Conservation (phyloP, 2,113 vertebrate species). For the Porphyrio hochstetteri region DNA sequence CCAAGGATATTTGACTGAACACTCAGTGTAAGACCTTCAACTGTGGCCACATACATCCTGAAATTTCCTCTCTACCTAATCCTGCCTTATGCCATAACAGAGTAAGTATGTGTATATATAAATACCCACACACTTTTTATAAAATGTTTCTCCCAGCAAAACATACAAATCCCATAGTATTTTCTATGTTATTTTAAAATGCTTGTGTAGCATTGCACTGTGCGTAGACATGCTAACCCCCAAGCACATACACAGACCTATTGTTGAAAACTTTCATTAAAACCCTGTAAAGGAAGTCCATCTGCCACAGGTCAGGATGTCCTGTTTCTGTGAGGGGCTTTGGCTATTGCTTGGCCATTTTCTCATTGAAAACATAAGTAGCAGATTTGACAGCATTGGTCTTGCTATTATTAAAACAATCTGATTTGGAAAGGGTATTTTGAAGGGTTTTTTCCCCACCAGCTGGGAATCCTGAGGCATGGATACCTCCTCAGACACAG, state of each 20-base stretch:
- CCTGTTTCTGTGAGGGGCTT: slow-evolving; percentile 53
- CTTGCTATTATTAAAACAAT: neutral
- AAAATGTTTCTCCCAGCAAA: neutral
- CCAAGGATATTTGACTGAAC: slow-evolving; percentile 32
- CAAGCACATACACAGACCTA: neutral
- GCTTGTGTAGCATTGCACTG: neutral
- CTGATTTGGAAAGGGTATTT: neutral
- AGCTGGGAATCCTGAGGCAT: neutral
- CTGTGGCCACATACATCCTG: slow-evolving; percentile 18
- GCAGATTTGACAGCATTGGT: neutral
- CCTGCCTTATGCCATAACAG: neutral
- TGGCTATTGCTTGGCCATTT: slow-evolving; percentile 16
- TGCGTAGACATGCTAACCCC: neutral
- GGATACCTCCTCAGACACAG: neutral
- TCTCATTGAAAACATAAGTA: neutral
- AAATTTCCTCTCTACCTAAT: slow-evolving; percentile 12
- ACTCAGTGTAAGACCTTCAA: slow-evolving; percentile 20
- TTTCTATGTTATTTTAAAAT: neutral
- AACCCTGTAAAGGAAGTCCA: slow-evolving; percentile 29
- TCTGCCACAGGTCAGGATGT: slow-evolving; percentile 59
- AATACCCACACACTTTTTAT: too few relatives aligned
- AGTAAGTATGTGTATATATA: neutral
- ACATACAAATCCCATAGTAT: neutral
- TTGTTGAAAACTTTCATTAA: slow-evolving; percentile 22
- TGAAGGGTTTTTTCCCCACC: neutral